Base-by-base conservation (phyloP, 2,113 vertebrate species). In the Zosterops borbonicus region DNA sequence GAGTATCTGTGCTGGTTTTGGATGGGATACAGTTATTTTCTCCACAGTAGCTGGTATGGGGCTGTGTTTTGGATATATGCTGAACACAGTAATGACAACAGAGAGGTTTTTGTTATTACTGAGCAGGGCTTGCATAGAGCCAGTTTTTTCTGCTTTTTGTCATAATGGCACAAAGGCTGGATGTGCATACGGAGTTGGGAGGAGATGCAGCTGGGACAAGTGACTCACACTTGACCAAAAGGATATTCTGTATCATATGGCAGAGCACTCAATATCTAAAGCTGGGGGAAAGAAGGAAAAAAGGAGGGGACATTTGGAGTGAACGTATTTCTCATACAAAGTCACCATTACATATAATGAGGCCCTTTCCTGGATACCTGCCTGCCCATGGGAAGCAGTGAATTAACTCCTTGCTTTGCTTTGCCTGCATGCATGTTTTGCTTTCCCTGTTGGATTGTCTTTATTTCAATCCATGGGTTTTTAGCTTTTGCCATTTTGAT, bases 271-370 rank as follows among this genome's bases (percentile, higher is more conserved):
- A 35, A 9, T 35, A 27, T 27, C 21, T 14, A 49, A 49, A 64
- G 3, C 41, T 59, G 29, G 11, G 5, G 4, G 3, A 41, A 56
- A 47, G 17, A 29, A 33, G 7, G 17, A 31, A 56, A 55, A 41
- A 80, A 31, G 9, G 9, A 44, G 14, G 13, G 9, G 16, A 18
- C 21, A 22, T 49, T 56, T 64, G 25, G 9, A 71, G 25, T 31
- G 1, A 49, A 18, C 8, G 7, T 35, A 2, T 10, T 63, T 49
- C 5, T 35, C 2, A 1, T 49, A 41, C 1, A 1, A 49, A 56
- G 15, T 70, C 75, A 53, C 19, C 3, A 3, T 53, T 39, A 24
- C 1, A 9, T 10, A 24, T 46, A 39, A 28, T 19, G 14, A 3
- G 12, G 15, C 4, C 14, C 20, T 18, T n/a, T 71, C 25, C 24